These are phyloP conservation scores for Leucophora obtusa DNA, from an alignment of 2,888 invertebrate genomes.

Conservation along the genomic window DNA sequence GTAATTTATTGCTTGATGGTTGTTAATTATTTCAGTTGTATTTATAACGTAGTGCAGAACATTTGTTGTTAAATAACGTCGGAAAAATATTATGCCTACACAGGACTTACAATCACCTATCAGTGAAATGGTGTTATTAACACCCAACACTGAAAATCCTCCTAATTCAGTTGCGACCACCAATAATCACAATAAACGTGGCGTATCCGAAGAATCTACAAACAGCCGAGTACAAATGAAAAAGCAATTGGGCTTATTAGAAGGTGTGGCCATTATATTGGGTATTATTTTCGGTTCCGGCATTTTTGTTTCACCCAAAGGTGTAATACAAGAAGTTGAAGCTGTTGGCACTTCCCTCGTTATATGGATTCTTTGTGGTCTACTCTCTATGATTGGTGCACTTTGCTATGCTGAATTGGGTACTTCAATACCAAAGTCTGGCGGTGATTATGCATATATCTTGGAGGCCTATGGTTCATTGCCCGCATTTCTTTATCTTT, in stretches of 20 bases:
- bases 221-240: constrained; percentile 85
- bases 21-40: constrained; percentile 33
- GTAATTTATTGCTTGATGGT: constrained; percentile 23
- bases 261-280: constrained; percentile 95
- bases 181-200: constrained; percentile 64
- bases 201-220: constrained; percentile 69
- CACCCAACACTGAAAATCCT: constrained; percentile 72
- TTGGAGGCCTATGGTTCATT: constrained; percentile 93
- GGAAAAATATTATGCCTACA: constrained; percentile 24
- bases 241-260: constrained; percentile 91
- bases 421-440: constrained; percentile 89
- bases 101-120: constrained; percentile 73
- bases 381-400: constrained; percentile 95
- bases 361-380: constrained; percentile 93
- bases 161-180: constrained; percentile 40
- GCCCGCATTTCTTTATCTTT: constrained; percentile 95
- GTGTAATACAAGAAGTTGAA: constrained; percentile 93
- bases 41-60: constrained; percentile 42
- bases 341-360: constrained; percentile 92
- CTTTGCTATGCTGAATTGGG: constrained; percentile 98
- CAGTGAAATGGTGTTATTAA: constrained; percentile 77
- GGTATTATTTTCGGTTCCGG: constrained; percentile 97
- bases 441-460: constrained; percentile 98
- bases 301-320: constrained; percentile 97
- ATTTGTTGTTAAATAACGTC: constrained; percentile 40